Base-by-base conservation (phyloP, 2,797 vertebrate species). In the Allobates femoralis region DNA sequence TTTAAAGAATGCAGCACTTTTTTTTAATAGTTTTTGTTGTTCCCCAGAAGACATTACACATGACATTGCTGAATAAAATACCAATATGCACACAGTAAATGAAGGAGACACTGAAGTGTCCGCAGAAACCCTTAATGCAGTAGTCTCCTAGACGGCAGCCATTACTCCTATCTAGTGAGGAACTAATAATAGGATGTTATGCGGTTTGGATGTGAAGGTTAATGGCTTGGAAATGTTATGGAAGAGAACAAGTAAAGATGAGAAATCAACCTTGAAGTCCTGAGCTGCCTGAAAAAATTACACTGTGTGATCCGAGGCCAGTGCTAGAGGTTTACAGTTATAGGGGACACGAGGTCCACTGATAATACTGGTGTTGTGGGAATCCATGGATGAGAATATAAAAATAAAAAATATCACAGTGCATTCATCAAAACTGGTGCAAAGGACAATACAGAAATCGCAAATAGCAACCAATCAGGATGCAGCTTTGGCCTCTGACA, bases 131-230 rank as follows among this genome's bases (percentile, higher is more conserved):
- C 46, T 46, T 46, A 41, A 73, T 41, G 34, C 4, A 30, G 23
- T 5, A 75, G 46, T 53, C 37, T 55, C 28, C 26, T 5, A 37
- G 76, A 4, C 19, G 21, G 28, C 16, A 56, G 30, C 53, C 28
- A 56, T 53, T 18, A 30, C n/a, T 51, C 26, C 46, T 37, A 21
- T 56, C 53, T 78, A 0, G 30, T 53, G 14, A 76, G 11, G 30
- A n/a, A 58, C 75, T 78, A 58, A 78, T 78, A 37, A 78, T 58
- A 78, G 30, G 76, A 58, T 58, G 30, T 71, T 56, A n/a, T 53
- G 46, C 10, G 28, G 50, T 56, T 34, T 37, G 6, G 12, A 18
- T 58, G 10, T 37, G 50, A 82, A 64, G 78, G 58, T 37, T 80
- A 80, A 64, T 53, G 46, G 19, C 14, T 18, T 23, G 34, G 67